These are phyloP conservation scores for Macrostomum lignano DNA, from an alignment of 1,140 invertebrate genomes.

Conservation along the genomic window DNA sequence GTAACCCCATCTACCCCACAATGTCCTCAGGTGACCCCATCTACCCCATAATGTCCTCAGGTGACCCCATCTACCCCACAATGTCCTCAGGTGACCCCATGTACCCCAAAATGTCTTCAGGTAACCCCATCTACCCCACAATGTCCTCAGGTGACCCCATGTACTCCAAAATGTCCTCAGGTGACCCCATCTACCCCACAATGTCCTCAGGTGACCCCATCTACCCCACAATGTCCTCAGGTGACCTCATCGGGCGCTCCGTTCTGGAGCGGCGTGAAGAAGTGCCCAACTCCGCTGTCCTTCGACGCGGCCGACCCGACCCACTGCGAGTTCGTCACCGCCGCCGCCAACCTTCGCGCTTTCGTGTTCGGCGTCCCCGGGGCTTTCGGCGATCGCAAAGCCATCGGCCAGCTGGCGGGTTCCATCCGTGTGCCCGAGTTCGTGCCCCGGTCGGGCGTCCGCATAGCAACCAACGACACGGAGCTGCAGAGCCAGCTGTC, in stretches of 20 bases:
- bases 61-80: no score
- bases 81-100: no score
- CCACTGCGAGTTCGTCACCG: slow-evolving; percentile 66
- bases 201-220: no score
- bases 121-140: no score
- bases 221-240: no score
- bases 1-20: no score
- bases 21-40: no score
- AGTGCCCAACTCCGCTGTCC: slow-evolving; percentile 49
- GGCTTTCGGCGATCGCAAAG: slow-evolving; percentile 35
- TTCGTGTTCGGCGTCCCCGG: slow-evolving; percentile 44
- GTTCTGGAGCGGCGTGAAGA: slow-evolving; percentile 95
- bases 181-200: no score
- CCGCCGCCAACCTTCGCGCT: slow-evolving; percentile 69
- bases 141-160: no score
- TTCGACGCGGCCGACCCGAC: slow-evolving; percentile 27
- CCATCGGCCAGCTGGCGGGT: slow-evolving; percentile 38
- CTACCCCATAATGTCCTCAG: no score
- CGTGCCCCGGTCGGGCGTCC: slow-evolving; percentile 62
- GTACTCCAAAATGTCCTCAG: no score
- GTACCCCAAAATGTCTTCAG: no score
- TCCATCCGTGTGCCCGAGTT: slow-evolving; percentile 47
- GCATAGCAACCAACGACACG: slow-evolving; percentile 85
- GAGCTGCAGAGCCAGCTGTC: slow-evolving; percentile 40
- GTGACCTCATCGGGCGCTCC: slow-evolving; percentile 39